Evolutionary conservation across 2,113 vertebrate genomes (phyloP).

Genomic region (Piaya cayana): DNA sequence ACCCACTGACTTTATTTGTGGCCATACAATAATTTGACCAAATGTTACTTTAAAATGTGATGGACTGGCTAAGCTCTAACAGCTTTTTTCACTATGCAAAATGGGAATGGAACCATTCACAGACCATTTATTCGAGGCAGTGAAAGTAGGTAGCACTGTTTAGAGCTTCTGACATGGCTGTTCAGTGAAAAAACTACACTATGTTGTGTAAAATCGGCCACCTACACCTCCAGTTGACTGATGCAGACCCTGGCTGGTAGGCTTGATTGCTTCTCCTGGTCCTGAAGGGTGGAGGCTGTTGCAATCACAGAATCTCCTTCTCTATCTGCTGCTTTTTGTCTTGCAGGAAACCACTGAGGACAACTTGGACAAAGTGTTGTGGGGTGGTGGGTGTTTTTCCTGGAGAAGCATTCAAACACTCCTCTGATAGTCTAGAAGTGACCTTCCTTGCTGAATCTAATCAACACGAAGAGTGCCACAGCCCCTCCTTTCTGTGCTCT

Average conservation of each 20-base stretch:
- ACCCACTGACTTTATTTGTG: background rate
- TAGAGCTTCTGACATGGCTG: background rate
- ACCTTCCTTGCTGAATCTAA: background rate
- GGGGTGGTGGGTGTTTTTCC: background rate
- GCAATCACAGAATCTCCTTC: background rate
- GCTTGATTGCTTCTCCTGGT: background rate
- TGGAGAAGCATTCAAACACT: background rate
- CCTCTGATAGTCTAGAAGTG: background rate
- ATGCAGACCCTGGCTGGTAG: background rate
- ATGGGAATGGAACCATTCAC: background rate
- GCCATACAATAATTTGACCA: background rate
- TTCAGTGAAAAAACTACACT: background rate
- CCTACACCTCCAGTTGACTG: background rate
- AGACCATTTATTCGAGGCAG: background rate
- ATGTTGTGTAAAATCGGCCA: background rate
- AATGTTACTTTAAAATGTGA: background rate
- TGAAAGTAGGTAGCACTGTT: background rate
- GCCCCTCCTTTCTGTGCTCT: background rate
- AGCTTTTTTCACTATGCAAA: background rate
- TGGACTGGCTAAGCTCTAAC: background rate
- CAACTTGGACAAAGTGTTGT: constrained; percentile 27
- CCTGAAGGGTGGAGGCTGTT: too few species aligned
- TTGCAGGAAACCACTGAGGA: constrained; percentile 45
- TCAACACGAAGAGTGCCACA: accelerated
- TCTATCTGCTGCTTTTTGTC: background rate